Conservation (phyloP, 2,888 invertebrate species). For the Athrips mouffetella region DNA sequence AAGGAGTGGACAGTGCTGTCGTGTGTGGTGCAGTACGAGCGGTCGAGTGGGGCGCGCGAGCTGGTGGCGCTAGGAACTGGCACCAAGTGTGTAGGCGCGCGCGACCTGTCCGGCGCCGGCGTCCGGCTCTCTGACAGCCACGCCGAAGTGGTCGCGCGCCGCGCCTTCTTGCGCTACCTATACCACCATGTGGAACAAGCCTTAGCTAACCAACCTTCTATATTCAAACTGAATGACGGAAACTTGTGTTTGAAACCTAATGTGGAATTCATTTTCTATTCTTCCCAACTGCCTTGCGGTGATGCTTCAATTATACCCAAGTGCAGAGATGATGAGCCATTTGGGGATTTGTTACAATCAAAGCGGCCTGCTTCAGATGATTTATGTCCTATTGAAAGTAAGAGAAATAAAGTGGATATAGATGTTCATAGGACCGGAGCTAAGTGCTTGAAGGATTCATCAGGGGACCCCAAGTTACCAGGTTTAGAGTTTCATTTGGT, state of each 20-base stretch:
- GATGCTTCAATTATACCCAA: constrained; percentile 92
- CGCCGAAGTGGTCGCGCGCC: constrained; percentile 91
- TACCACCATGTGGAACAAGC: constrained; percentile 79
- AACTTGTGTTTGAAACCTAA: constrained; percentile 73
- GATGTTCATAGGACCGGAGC: constrained; percentile 91
- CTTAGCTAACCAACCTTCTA: constrained; percentile 44
- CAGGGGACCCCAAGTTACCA: constrained; percentile 77
- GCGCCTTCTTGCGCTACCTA: constrained; percentile 88
- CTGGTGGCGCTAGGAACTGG: constrained; percentile 93
- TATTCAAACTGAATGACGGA: constrained; percentile 43
- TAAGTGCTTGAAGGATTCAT: constrained; percentile 81
- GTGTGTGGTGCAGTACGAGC: constrained; percentile 80
- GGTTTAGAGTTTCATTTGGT: constrained; percentile 82
- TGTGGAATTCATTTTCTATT: constrained; percentile 88
- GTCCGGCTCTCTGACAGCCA: constrained; percentile 92
- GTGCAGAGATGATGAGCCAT: constrained; percentile 40
- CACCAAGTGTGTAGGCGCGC: constrained; percentile 91
- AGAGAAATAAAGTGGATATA: constrained; percentile 32
- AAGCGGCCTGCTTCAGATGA: constrained; percentile 33
- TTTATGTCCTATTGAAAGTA: constrained; percentile 32
- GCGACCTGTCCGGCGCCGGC: constrained; percentile 81
- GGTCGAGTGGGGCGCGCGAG: constrained; percentile 46
- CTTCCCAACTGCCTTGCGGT: constrained; percentile 94
- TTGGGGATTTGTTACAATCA: constrained; percentile 38
- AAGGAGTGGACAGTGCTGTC: constrained; percentile 92